Evolutionary conservation across 2,113 vertebrate genomes (phyloP), one percentile per base, ranked within the genome.

Genomic region (Heliornis fulica): DNA sequence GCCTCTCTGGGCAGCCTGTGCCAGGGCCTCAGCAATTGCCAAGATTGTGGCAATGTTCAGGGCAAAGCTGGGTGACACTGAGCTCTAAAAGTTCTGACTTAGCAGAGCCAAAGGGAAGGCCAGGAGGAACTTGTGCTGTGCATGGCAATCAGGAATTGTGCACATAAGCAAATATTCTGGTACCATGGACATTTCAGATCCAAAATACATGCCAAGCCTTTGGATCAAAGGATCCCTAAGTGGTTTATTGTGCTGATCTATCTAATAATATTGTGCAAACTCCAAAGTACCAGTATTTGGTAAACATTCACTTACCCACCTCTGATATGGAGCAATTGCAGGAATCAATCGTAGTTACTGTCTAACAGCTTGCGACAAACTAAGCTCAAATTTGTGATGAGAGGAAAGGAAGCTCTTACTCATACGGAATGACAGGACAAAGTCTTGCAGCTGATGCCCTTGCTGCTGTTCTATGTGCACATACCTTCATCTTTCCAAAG

Each of bases 251-350:
- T 57, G 61, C 80, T 7, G 13, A 68, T 94, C 72, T 88, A 83
- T n/a, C 85, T 88, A 88, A 86, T 75, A 56, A 84, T 79, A 57
- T 59, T 68, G 88, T 87, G 59, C 88, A 96, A 96, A 95, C 69
- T 97, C 96, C 95, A 91, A 97, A 95, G 94, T 96, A 93, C 76
- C 83, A 60, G 28, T 93, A 59, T 89, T 51, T 89, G 86, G 72
- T 95, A 93, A 96, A 89, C 57, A 95, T 92, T 93, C 76, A 78
- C 85, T 75, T 86, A 88, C 60, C 46, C 23, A 78, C 68, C 51
- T 89, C 71, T 94, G 90, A 96, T 93, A 93, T 14, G 76, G 53
- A 92, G 72, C 64, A 88, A 78, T 74, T 93, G 56, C 64, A 86
- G 76, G 71, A 92, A 81, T 72, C 80, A 93, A 77, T 85, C 6